A percentile compares a stretch with the other conserved stretches of the same genome.
Evolutionary conservation across 2,113 vertebrate genomes (phyloP).

Genomic region (Pseudorasbora parva): DNA sequence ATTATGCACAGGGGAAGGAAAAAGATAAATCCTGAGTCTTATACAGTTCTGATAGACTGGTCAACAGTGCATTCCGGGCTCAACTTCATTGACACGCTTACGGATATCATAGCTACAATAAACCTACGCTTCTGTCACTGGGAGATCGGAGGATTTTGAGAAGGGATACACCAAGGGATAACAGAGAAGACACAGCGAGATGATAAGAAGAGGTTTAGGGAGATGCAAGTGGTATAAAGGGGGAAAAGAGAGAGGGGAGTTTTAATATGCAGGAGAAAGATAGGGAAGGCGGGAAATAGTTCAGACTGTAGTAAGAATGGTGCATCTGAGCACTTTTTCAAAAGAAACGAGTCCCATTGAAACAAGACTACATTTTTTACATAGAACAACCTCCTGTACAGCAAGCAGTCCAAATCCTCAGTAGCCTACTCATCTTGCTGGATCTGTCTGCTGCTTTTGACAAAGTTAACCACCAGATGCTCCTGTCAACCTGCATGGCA

Average conservation of each 20-base stretch:
- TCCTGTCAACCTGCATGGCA: no score
- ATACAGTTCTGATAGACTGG: not conserved
- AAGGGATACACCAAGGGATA: not conserved
- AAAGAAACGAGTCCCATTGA: no score
- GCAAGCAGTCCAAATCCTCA: no score
- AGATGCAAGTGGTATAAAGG: not conserved
- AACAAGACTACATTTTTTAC: no score
- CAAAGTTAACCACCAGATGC: no score
- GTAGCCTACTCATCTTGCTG: no score
- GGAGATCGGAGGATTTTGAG: not conserved
- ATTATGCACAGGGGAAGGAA: slow-evolving; percentile 40
- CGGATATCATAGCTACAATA: no score
- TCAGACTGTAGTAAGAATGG: not conserved
- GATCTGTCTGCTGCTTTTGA: no score
- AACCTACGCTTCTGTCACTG: not conserved
- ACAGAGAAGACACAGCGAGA: not conserved
- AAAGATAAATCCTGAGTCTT: not conserved
- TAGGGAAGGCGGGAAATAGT: not conserved
- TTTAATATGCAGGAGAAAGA: not conserved
- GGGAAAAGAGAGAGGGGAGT: not conserved
- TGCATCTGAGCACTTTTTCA: not conserved
- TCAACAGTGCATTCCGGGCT: not conserved
- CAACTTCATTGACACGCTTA: no score
- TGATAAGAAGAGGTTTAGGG: not conserved
- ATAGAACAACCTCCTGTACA: no score